Evolutionary conservation across 2,888 invertebrate species (phyloP), one percentile per base, ranked within the genome.

Genomic region (Sabatieria punctata): DNA sequence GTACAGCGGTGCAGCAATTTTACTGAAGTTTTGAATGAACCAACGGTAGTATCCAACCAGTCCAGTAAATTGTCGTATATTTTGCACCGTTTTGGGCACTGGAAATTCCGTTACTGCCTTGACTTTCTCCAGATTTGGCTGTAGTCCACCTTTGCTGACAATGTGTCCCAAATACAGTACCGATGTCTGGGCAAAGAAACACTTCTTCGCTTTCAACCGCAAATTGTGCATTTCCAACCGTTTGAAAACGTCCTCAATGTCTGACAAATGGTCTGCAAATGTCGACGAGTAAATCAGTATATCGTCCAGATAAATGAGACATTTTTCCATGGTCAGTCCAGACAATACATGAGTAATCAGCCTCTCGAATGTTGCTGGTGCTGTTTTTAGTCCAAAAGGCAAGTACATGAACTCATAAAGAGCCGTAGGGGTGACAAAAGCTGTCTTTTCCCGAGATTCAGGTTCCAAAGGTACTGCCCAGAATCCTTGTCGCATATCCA

Each of bases 331-430:
- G n/a, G 11, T n/a, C 8, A 38, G 38, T 8, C 38, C 38, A 6
- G 6, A n/a, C 19, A 37, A 25, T 1, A 51, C 2, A 6, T 24
- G 39, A 15, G 48, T 24, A 43, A 54, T 49, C 1, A 41, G 36
- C 18, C 40, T 26, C 42, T 51, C 50, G 25, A 52, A 54, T 1
- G 48, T 49, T 1, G 15, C 26, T 0, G 48, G 48, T 1, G 51
- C 38, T 1, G 43, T 43, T 6, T 19, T 26, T 0, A 52, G 27
- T 2, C 53, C 52, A 50, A 51, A 50, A 1, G 52, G 49, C 47
- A 50, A 41, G 19, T 44, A 4, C 8, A 25, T 8, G 22, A 35
- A 52, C 19, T 48, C 43, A 36, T n/a, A n/a, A n/a, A n/a, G n/a
- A n/a, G n/a, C n/a, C n/a, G n/a, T n/a, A n/a, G n/a, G n/a, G n/a